Base-by-base conservation (phyloP, 2,113 vertebrate genomes). In the Brachypteracias leptosomus region DNA sequence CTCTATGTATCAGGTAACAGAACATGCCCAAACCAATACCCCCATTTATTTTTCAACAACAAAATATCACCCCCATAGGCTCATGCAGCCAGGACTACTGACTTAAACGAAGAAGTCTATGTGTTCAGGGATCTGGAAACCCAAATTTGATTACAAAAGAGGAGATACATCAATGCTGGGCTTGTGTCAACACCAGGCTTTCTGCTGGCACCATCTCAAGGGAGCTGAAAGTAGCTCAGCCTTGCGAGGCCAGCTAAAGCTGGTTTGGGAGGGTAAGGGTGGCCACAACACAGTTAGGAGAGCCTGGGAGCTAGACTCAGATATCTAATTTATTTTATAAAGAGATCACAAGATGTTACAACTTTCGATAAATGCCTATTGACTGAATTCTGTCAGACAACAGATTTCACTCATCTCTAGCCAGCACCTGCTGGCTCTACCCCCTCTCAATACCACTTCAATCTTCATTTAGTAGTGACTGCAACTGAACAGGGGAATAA, bases 391-490 rank as follows among this genome's bases (percentile, higher is more conserved):
- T 90, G 85, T 35, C 92, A 92, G 55, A 29, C 1, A 11, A 73
- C 92, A 92, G 25, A 47, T 82, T 62, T 89, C 88, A 74, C 73
- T 93, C 91, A 49, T 90, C 74, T 47, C 26, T 3, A 84, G 87
- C 68, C 91, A 74, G 42, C 20, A 47, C 61, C 42, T 47, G 78
- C 62, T 3, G 0, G 36, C 65, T 65, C 80, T 74, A 42, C 83
- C 61, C 57, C 38, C 83, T 66, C 73, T 67, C 90, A 89, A 40
- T 31, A 65, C 61, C 81, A 52, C 31, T 51, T 96, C 92, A 89
- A 54, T 93, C 92, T 94, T 89, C 95, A 96, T 96, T 92, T 92
- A 65, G 65, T 13, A 35, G 49, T 7, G 19, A 38, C 58, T 55
- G 54, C 85, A 57, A 14, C 72, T 36, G 70, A 75, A 38, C 65